Conservation (phyloP, 2,888 invertebrate genomes). For the Busseola fusca region DNA sequence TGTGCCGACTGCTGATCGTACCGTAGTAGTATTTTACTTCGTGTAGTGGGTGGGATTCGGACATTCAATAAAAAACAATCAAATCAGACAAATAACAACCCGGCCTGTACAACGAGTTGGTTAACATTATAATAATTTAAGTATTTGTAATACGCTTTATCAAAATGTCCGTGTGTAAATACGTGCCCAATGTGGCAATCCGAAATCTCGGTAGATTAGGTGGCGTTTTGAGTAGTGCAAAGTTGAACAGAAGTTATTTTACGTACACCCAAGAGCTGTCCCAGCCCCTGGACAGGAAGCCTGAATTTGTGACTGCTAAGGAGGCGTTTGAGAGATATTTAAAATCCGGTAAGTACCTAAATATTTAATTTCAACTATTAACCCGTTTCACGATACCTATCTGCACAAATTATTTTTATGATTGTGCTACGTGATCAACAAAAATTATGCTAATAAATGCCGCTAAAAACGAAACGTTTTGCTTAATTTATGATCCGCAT, state of each 20-base stretch:
- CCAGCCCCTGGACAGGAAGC: slow-evolving; percentile 93
- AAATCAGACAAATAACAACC: slow-evolving; percentile 19
- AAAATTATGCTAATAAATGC: slow-evolving; percentile 9
- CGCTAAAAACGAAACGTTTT: slow-evolving; percentile 9
- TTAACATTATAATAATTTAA: slow-evolving; percentile 11
- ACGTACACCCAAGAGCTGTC: slow-evolving; percentile 94
- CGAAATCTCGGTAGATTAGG: slow-evolving; percentile 78
- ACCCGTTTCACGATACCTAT: no score
- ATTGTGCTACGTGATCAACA: slow-evolving; percentile 1
- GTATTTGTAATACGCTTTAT: slow-evolving; percentile 2
- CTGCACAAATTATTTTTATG: neutral
- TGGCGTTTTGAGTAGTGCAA: slow-evolving; percentile 74
- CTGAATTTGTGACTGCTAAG: slow-evolving; percentile 92
- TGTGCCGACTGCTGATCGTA: no score
- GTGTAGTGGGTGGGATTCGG: slow-evolving; percentile 3
- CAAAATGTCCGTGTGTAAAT: slow-evolving; percentile 81
- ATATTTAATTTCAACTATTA: neutral
- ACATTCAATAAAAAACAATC: slow-evolving; percentile 6
- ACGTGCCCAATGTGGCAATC: slow-evolving; percentile 76
- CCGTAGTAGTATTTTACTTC: neutral
- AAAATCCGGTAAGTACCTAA: slow-evolving; percentile 92
- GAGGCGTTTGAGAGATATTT: slow-evolving; percentile 93
- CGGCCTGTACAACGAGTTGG: slow-evolving; percentile 6
- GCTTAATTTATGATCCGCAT: neutral
- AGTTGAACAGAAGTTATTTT: slow-evolving; percentile 90